Base-by-base conservation (phyloP, 1,140 invertebrate genomes). In the Dendrolimus punctatus region DNA sequence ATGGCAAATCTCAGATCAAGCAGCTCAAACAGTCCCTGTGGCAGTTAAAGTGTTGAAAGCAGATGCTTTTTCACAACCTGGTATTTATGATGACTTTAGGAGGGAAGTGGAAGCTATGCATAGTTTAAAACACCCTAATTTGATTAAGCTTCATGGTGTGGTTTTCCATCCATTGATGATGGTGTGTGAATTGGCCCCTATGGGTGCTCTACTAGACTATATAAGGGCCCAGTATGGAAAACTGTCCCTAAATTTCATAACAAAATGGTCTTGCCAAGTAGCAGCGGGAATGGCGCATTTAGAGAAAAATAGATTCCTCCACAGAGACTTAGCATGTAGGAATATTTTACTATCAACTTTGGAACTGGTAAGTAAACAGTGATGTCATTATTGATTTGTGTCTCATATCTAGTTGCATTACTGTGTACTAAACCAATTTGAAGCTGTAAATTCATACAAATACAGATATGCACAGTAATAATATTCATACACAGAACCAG, bases 31-130 rank as follows among this genome's bases (percentile, higher is more conserved):
- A 8, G 63, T 95, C 36, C 90, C 92, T 5, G 97, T 99, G 5
- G 98, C 98, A 49, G 96, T 99, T 0, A 99, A 99, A 90, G 94
- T 99, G 9, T 88, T 99, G 7, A 98, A 98, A 87, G 94, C 95
- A 51, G 96, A 98, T 88, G 95, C 95, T 40, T 89, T 98, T 5
- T 93, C 92, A 5, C 93, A 96, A 66, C 95, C 96, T 1, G 96
- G 93, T 39, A 92, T 98, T 36, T 96, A 99, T 73, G 96, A 98
- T 84, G 98, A 99, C 80, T 99, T 99, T 83, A 93, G 98, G 10
- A 95, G 96, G 65, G 98, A 99, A 90, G 97, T 99, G 6, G 96
- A 98, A 79, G 93, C 96, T 0, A 99, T 99, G 98, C 97, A 99
- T 74, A 93, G 92, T 40, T 85, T 99, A 37, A 94, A 96, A 83